Conservation (phyloP, 2,888 invertebrate genomes). For the Aphelenchoides bicaudatus region DNA sequence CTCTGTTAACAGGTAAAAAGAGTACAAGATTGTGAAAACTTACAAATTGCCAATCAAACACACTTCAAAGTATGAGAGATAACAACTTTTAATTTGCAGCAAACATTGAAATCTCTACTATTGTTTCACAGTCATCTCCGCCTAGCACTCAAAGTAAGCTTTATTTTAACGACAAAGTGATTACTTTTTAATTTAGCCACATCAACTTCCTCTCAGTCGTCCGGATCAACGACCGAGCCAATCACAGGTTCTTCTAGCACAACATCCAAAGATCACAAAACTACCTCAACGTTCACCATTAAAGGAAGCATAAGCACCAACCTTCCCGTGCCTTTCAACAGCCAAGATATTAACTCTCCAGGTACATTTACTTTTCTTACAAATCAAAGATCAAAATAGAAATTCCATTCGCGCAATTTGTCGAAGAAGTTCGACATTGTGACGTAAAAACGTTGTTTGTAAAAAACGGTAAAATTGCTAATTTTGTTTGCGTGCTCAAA, state of each 20-base stretch:
- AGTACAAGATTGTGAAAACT: not conserved
- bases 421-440: not conserved
- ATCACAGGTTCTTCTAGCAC: not conserved
- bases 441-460: too few relatives aligned
- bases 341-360: conserved; percentile 24
- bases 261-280: conserved; percentile 31
- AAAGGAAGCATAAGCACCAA: conserved; percentile 34
- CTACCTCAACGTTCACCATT: conserved; percentile 33
- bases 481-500: not conserved
- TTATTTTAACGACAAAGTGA: not conserved
- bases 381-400: too few relatives aligned
- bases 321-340: conserved; percentile 28
- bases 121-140: conserved; percentile 29
- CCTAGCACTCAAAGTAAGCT: conserved; percentile 20
- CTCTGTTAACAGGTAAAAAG: conserved; percentile 41
- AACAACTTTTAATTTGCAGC: conserved; percentile 25
- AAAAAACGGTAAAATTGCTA: not conserved
- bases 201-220: conserved; percentile 9
- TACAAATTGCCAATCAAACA: conserved; percentile 4
- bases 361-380: conserved; percentile 24
- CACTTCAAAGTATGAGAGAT: conserved; percentile 16
- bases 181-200: conserved; percentile 11
- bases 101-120: conserved; percentile 35
- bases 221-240: conserved; percentile 4
- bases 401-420: not conserved